Conservation (phyloP, 2,888 invertebrate genomes). For the Sminthurinus aureus region DNA sequence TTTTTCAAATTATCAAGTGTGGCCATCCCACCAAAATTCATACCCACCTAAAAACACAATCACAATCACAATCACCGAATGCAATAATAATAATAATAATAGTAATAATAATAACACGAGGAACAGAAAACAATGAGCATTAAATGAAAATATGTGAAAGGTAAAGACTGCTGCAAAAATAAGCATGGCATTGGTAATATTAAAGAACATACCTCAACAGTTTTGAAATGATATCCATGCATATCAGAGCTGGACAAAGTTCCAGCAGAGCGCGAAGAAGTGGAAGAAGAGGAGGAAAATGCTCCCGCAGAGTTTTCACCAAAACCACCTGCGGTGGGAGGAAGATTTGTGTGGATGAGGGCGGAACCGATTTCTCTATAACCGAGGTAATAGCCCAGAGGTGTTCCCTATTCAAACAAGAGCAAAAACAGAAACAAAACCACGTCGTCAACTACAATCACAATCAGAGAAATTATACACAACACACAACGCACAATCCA, state of each 20-base stretch:
- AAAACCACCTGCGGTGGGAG: conserved; percentile 13
- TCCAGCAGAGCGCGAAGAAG: neutral
- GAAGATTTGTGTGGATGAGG: neutral
- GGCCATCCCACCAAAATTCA: conserved; percentile 53
- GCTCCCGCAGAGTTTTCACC: neutral
- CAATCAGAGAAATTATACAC: too few relatives aligned
- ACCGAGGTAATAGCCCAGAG: conserved; percentile 82
- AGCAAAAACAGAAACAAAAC: too few relatives aligned
- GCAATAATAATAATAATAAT: too few relatives aligned
- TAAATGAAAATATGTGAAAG: too few relatives aligned
- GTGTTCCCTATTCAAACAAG: conserved; percentile 65
- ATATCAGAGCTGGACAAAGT: conserved; percentile 39
- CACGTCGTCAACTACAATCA: too few relatives aligned
- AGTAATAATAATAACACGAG: too few relatives aligned
- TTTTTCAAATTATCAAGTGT: conserved; percentile 60
- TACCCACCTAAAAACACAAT: conserved; percentile 44
- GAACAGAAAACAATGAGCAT: too few relatives aligned
- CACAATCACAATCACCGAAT: neutral
- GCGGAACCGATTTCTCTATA: conserved; percentile 45
- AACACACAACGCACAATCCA: too few relatives aligned
- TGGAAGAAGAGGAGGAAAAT: neutral
- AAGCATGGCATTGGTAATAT: neutral
- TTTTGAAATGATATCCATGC: conserved; percentile 68
- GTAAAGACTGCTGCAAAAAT: too few relatives aligned
- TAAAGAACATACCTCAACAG: conserved; percentile 70